These are phyloP conservation scores for Nasonia giraulti DNA, from an alignment of 1,140 invertebrate genomes.

Conservation along the genomic window DNA sequence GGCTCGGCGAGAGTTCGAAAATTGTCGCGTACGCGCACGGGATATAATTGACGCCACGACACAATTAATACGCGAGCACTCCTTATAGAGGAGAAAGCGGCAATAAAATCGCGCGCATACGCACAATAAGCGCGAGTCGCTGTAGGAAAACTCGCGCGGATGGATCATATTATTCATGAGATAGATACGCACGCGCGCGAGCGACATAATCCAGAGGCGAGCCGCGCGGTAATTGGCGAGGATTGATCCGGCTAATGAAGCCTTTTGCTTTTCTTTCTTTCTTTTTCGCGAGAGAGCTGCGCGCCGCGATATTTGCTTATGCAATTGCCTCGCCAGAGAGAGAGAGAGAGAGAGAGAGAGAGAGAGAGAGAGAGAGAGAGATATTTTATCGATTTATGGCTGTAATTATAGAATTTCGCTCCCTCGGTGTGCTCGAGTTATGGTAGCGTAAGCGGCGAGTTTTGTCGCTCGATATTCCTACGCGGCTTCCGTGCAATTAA, in stretches of 20 bases:
- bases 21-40: neutral
- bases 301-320: neutral
- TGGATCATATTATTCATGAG: constrained; percentile 40
- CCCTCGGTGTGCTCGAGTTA: no score
- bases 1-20: neutral
- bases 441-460: no score
- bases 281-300: constrained; percentile 1
- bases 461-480: no score
- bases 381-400: neutral
- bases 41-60: constrained; percentile 37
- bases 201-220: constrained; percentile 22
- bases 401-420: no score
- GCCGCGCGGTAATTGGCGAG: constrained; percentile 37
- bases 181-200: no score
- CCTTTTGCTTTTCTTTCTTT: neutral
- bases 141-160: constrained; percentile 30
- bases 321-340: neutral
- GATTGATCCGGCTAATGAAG: constrained; percentile 37
- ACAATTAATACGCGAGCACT: constrained; percentile 41
- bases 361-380: no score
- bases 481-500: no score
- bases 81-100: constrained; percentile 45
- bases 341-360: no score
- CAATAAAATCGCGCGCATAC: constrained; percentile 30
- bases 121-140: neutral